phyloP scores from a whole-genome alignment of 2,797 vertebrate genomes.

The Mus minutoides region DNA sequence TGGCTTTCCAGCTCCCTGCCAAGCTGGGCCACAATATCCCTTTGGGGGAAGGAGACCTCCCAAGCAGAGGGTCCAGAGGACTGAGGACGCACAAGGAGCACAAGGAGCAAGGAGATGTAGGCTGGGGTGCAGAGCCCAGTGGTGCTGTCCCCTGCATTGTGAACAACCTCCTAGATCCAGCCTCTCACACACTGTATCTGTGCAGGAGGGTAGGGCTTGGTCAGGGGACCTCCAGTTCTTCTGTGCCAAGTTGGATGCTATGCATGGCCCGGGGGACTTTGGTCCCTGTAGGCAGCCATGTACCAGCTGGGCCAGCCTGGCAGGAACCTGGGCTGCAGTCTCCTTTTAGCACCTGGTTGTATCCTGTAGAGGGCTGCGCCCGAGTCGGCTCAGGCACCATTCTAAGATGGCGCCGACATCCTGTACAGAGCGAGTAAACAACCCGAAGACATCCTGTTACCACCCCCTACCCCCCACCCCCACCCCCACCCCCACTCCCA shows the following conservation, averaged over 20 bases:
- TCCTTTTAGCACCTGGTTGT: too few species aligned
- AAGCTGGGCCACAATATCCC: neutral
- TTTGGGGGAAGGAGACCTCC: neutral
- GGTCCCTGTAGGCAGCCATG: neutral
- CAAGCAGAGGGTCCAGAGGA: neutral
- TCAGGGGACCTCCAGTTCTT: neutral
- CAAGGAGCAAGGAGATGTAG: neutral
- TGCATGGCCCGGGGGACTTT: neutral
- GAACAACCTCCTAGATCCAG: neutral
- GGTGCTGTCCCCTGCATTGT: too few species aligned
- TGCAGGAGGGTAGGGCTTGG: neutral
- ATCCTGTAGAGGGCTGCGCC: too few species aligned
- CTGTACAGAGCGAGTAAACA: too few species aligned
- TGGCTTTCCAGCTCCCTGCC: slow-evolving; percentile 43
- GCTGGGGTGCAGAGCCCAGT: neutral
- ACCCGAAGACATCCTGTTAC: too few species aligned
- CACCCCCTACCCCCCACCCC: too few species aligned
- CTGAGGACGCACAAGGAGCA: neutral
- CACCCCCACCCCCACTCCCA: too few species aligned
- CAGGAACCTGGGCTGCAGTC: neutral
- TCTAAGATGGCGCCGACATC: too few species aligned
- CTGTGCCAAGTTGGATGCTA: neutral
- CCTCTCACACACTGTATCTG: neutral
- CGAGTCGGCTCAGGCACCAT: too few species aligned
- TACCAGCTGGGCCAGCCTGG: neutral